Base-by-base conservation (phyloP, 2,113 vertebrate species). In the Elaphurus davidianus region DNA sequence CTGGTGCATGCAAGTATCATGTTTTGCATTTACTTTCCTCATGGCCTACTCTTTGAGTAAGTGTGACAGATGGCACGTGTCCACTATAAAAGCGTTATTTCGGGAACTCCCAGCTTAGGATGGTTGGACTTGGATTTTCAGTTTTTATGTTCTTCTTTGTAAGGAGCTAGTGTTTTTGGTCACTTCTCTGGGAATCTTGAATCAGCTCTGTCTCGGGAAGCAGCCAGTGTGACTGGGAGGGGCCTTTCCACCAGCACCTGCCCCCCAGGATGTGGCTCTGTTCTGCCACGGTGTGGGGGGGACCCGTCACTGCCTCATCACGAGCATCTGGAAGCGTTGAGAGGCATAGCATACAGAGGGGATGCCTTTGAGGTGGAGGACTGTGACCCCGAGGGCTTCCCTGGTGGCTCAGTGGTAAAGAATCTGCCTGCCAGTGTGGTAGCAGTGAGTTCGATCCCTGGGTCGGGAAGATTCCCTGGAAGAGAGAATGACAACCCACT, bases 291-390 rank as follows among this genome's bases (percentile, higher is more conserved):
- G 45, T 8, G 33, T 57, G 25, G 33, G 16, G 25, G 81, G 25
- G 27, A 36, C 6, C 2, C 0, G 2, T 10, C 78, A 14, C 52
- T 59, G 27, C 52, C 45, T 88, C 2, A 0, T 15, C 19, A 17
- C 45, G 5, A 12, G 16, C 3, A 0, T 27, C 27, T 7, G 52
- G 67, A 14, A 43, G 3, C 64, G 10, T 36, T 4, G 52, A 78
- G 91, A 52, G 86, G 74, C 13, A 36, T 11, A 5, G 47, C 13
- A 1, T 8, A 13, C 54, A 40, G 76, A 45, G 27, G 16, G n/a
- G 25, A 13, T 0, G 0, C 11, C n/a, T 76, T 52, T 13, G 13
- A 43, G 74, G 57, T 54, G 45, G 64, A 25, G 40, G 40, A 14
- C 40, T 27, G 71, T 27, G 71, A 40, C 5, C 12, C 23, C 27